Conservation (phyloP, 1,140 invertebrate species). For the Heliconius hermathena region DNA sequence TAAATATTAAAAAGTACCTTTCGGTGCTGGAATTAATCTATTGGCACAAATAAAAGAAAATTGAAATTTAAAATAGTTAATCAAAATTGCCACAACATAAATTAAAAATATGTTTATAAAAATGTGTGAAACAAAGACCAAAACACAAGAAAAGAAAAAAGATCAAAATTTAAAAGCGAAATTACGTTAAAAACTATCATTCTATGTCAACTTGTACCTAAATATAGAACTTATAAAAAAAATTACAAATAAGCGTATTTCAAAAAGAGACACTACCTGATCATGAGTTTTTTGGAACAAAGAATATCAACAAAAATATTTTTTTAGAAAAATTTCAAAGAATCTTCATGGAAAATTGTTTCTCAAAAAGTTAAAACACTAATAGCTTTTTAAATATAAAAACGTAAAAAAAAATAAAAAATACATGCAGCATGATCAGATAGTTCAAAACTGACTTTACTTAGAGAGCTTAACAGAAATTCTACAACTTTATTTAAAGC, state of each 20-base stretch:
- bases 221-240: slow-evolving; percentile 10
- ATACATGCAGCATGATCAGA: not conserved
- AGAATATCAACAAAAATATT: not conserved
- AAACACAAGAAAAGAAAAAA: too few species aligned
- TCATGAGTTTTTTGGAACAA: not conserved
- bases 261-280: slow-evolving; percentile 1
- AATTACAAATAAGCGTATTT: slow-evolving; percentile 11
- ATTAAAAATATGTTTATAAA: not conserved
- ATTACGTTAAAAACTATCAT: not conserved
- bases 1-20: not conserved
- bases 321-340: not conserved
- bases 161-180: not conserved
- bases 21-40: not conserved
- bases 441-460: not conserved
- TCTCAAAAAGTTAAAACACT: too few species aligned
- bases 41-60: not conserved
- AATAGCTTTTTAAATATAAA: not conserved
- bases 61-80: not conserved
- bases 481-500: slow-evolving; percentile 1
- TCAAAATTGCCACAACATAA: too few species aligned
- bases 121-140: not conserved
- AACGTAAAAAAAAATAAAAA: not conserved
- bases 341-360: not conserved
- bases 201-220: not conserved
- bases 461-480: slow-evolving; percentile 9